Evolutionary conservation across 2,888 invertebrate genomes (phyloP), one percentile per base, ranked within the genome.

Genomic region (Cosmorhoe ocellata): DNA sequence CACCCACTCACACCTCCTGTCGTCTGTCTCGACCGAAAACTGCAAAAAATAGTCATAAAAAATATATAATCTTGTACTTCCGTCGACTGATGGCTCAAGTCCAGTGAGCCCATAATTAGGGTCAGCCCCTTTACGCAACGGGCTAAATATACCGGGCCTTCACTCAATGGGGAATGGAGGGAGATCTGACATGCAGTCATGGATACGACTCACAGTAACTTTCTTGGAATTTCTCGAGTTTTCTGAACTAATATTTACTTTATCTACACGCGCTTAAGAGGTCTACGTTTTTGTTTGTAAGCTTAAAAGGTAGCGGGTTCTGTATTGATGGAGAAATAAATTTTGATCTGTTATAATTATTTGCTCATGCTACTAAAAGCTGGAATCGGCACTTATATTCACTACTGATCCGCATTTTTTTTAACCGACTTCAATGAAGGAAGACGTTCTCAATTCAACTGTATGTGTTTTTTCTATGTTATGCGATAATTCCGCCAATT

Each of bases 31-130:
- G 24, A 24, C 27, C 24, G 28, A 56, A 54, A 55, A 51, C 56
- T 50, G 47, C 55, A 49, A 47, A 55, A 44, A 33, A 40, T 48
- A 38, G 39, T 55, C 51, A 53, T 61, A 61, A 58, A 61, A 57
- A 41, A 47, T 43, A 18, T 58, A 42, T 46, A 47, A 51, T 50
- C 44, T 57, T 43, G 34, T 51, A 62, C 57, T 61, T 61, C 61
- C 61, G 61, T 38, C 47, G 59, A 22, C 28, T 63, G 63, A 67
- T 79, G 81, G 81, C 79, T 70, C 68, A 53, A 64, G 78, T 75
- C 81, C 81, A 82, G 79, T 74, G 72, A 67, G 65, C 67, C 72
- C 80, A 84, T 84, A 83, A 87, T 85, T 87, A 87, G 80, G 85
- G 84, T 72, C 84, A 79, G 66, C 56, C 64, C 64, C 57, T 76